Conservation (phyloP, 2,888 invertebrate genomes). For the Luperina nickerlii region DNA sequence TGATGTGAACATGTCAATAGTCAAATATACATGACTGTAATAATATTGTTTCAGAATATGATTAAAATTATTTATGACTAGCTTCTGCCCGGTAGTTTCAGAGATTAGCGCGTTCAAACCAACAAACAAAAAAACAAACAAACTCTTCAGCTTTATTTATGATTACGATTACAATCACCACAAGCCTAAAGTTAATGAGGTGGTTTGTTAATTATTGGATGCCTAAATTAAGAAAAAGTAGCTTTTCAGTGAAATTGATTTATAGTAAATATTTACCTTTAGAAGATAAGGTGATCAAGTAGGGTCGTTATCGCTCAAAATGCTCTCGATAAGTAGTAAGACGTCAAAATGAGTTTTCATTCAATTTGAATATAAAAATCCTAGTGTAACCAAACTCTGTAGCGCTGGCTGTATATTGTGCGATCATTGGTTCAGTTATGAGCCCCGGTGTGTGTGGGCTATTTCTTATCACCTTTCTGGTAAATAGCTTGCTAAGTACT, state of each 20-base stretch:
- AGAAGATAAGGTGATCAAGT: constrained; percentile 38
- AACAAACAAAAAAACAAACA: background rate
- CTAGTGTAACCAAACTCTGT: constrained; percentile 8
- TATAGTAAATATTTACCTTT: constrained; percentile 46
- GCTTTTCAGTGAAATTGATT: background rate
- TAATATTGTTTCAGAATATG: background rate
- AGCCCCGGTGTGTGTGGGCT: constrained; percentile 29
- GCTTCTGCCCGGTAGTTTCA: background rate
- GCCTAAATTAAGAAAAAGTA: background rate
- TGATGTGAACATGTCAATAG: constrained; percentile 50
- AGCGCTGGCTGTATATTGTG: constrained; percentile 28
- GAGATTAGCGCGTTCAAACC: background rate
- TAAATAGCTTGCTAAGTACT: constrained; percentile 45
- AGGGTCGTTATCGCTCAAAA: constrained; percentile 34
- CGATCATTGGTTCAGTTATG: constrained; percentile 36
- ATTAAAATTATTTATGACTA: background rate
- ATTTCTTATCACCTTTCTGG: constrained; percentile 46
- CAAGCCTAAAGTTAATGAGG: background rate
- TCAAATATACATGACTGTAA: constrained; percentile 20
- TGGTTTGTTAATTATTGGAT: background rate
- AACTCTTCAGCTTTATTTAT: background rate
- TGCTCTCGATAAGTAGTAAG: constrained; percentile 3
- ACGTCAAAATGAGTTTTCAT: constrained; percentile 26
- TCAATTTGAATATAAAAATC: constrained; percentile 33
- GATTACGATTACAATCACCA: background rate